Evolutionary conservation across 2,113 vertebrate genomes (phyloP).

Genomic region (Triplophysa siluroides): DNA sequence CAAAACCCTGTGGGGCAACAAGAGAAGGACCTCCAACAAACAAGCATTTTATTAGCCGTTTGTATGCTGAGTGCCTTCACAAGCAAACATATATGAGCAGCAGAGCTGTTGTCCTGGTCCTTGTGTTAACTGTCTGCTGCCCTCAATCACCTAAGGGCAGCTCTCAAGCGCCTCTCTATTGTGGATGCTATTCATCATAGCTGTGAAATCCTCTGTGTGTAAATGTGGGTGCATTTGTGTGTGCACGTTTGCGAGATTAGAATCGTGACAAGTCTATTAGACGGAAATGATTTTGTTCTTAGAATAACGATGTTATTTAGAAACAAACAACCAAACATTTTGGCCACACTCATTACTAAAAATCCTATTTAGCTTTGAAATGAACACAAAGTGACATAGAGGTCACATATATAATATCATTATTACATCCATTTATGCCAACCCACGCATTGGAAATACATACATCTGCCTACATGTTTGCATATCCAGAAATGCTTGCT

Average conservation of each 20-base stretch:
- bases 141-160: slow-evolving; percentile 22
- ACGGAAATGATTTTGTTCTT: background rate
- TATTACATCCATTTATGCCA: no score
- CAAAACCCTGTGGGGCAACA: background rate
- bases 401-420: background rate
- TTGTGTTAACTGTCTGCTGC: slow-evolving; percentile 30
- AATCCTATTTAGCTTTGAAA: background rate
- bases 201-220: slow-evolving; percentile 41
- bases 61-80: slow-evolving; percentile 24
- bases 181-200: slow-evolving; percentile 16
- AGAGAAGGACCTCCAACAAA: background rate
- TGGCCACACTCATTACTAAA: background rate
- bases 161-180: slow-evolving; percentile 5
- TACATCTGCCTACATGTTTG: no score
- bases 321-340: background rate
- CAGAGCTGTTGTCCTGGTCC: slow-evolving; percentile 6
- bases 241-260: background rate
- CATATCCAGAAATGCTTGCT: no score
- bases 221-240: slow-evolving; percentile 8
- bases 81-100: slow-evolving; percentile 24
- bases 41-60: slow-evolving; percentile 10
- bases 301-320: slow-evolving; percentile 1
- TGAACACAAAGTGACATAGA: background rate
- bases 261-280: background rate
- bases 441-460: no score